Conservation (phyloP, 2,113 vertebrate species). For the Oryzias curvinotus region DNA sequence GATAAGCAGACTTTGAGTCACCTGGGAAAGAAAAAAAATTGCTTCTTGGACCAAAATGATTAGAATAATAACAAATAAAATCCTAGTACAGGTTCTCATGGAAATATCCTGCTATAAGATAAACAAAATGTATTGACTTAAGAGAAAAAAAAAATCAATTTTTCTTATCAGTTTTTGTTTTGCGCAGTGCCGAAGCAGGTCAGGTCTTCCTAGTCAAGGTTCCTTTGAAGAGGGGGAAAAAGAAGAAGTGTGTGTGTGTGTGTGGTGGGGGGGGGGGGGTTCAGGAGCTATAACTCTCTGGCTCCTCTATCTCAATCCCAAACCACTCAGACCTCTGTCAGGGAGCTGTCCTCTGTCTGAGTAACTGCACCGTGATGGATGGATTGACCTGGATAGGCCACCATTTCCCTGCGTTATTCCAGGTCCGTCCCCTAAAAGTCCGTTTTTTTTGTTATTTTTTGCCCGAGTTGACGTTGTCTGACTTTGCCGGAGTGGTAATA, state of each 20-base stretch:
- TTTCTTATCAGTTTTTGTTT: constrained; percentile 16
- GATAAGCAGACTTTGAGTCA: constrained; percentile 32
- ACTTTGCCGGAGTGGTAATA: constrained; percentile 8
- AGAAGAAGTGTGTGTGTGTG: constrained; percentile 18
- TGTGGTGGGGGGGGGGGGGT: constrained; percentile 28
- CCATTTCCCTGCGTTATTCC: constrained; percentile 69
- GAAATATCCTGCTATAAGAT: constrained; percentile 21
- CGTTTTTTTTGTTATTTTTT: constrained; percentile 34
- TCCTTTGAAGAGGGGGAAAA: constrained; percentile 43
- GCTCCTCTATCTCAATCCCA: constrained; percentile 76
- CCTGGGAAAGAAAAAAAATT: constrained; percentile 15
- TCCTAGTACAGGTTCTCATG: not conserved
- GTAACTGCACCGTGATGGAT: constrained; percentile 79
- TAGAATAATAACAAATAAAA: constrained; percentile 21
- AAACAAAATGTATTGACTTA: constrained; percentile 24
- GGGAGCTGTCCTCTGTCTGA: constrained; percentile 72
- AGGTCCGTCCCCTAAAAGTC: constrained; percentile 50
- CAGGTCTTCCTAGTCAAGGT: constrained; percentile 64
- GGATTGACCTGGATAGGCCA: constrained; percentile 74
- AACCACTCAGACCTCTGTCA: constrained; percentile 76
- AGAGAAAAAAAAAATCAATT: constrained; percentile 6
- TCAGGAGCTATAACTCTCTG: constrained; percentile 67
- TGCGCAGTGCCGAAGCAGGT: constrained; percentile 21
- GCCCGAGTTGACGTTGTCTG: not conserved
- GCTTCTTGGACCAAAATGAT: constrained; percentile 29